Base-by-base conservation (phyloP, 2,113 vertebrate genomes). In the Callionymus lyra region DNA sequence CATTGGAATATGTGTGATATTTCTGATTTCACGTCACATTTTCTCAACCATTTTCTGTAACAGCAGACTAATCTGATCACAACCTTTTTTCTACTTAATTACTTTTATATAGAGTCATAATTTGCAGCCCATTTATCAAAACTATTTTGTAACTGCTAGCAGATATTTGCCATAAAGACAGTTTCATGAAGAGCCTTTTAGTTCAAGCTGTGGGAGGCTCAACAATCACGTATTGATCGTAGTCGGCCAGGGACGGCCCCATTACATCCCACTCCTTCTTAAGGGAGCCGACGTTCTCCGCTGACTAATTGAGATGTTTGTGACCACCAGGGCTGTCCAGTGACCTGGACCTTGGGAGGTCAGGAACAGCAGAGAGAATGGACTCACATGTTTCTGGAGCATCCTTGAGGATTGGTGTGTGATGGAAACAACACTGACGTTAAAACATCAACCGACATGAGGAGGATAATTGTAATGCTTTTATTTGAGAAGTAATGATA, bases 141-240 rank as follows among this genome's bases (percentile, higher is more conserved):
- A 27, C 4, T 4, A 4, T 27, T 4, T 4, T 27, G 21, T 8
- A 27, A 27, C 21, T 27, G 21, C 21, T 8, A 27, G 21, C 4
- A 27, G 21, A 27, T 27, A 27, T 5, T 27, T 27, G 8, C 21
- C 21, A 27, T 27, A 8, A 27, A 27, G 21, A 27, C 4, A 27
- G 21, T 5, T 27, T 5, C 21, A 27, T 8, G 21, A 27, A 27
- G 21, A 27, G 21, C 4, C 21, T 27, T 27, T 27, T 27, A 27
- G 21, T 5, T 4, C 4, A 27, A 27, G 35, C 14, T 8, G 58
- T 69, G 50, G 65, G 59, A 42, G 49, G 47, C 35, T 41, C 0
- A 21, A 42, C 33, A 39, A 41, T 51, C 64, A 53, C 40, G 33
- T 62, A 76, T 72, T 49, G 51, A 76, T 72, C 63, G 1, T 10